Conservation (phyloP, 2,113 vertebrate species). For the Epinephelus cyanopodus region DNA sequence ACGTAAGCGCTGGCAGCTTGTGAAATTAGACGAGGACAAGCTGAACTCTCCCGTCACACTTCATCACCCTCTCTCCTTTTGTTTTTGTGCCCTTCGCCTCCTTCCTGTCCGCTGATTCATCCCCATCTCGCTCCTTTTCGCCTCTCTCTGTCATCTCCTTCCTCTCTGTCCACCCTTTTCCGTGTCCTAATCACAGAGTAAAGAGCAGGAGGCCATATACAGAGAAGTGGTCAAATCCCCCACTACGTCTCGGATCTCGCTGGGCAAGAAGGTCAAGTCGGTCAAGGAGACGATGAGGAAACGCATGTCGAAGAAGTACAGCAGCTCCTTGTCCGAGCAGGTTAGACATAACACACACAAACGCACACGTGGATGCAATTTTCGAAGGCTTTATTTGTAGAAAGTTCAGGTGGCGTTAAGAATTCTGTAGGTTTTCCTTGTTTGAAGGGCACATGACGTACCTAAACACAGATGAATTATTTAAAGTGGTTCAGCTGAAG, state of each 20-base stretch:
- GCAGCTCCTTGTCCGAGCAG: conserved; percentile 94
- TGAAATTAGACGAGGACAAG: background rate
- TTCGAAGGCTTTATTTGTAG: background rate
- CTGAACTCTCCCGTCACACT: conserved; percentile 7
- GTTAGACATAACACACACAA: conserved; percentile 72
- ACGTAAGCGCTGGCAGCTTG: conserved; percentile 85
- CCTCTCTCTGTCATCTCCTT: background rate
- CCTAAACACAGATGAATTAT: conserved; percentile 5
- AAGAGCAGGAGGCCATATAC: conserved; percentile 94
- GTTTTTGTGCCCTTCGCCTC: conserved; percentile 14
- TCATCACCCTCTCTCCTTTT: conserved; percentile 27
- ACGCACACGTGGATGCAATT: background rate
- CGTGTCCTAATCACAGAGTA: conserved; percentile 78
- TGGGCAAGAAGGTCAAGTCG: conserved; percentile 98
- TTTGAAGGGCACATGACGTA: background rate
- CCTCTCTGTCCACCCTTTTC: background rate
- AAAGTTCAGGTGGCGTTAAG: background rate
- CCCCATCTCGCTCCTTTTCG: background rate
- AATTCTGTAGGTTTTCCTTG: background rate
- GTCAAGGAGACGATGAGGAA: conserved; percentile 99
- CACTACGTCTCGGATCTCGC: conserved; percentile 93
- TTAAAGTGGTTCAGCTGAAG: background rate
- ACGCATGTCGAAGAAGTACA: conserved; percentile 99
- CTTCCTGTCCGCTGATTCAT: background rate
- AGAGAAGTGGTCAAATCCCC: conserved; percentile 96